Percentiles rank a stretch among this genome's conserved stretches.
Evolutionary conservation across 2,113 vertebrate species (phyloP).

Genomic region (Mesocricetus auratus): DNA sequence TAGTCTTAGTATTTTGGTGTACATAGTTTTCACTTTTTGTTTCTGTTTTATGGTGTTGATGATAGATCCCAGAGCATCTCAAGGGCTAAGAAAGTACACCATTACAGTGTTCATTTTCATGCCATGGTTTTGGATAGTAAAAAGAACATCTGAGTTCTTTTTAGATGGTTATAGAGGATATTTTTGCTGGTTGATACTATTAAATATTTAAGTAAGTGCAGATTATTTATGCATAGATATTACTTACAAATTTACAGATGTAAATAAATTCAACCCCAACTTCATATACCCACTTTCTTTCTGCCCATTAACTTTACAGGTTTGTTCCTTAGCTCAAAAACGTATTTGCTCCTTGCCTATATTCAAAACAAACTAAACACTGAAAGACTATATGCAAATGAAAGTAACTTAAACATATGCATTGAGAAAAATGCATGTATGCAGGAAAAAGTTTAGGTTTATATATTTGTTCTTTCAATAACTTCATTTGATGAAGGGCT

Average conservation of each 20-base stretch:
- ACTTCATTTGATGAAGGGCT: background rate
- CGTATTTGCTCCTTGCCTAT: background rate
- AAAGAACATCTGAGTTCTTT: background rate
- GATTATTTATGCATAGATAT: background rate
- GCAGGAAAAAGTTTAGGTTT: background rate
- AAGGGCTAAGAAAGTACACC: background rate
- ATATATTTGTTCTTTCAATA: background rate
- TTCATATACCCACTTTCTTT: background rate
- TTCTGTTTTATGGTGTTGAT: background rate
- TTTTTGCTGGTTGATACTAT: background rate
- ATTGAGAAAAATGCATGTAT: background rate
- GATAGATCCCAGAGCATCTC: background rate
- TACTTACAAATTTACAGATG: background rate
- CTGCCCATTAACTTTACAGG: background rate
- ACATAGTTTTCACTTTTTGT: background rate
- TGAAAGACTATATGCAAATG: background rate
- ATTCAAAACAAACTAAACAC: background rate
- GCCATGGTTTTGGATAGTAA: background rate
- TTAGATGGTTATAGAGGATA: accelerated
- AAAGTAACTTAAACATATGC: background rate
- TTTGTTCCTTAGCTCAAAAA: background rate
- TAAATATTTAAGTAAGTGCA: background rate
- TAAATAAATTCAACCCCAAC: background rate
- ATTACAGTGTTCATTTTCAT: background rate
- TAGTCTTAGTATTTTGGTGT: background rate